Evolutionary conservation across 2,797 vertebrate species (phyloP).

Genomic region (Smutsia gigantea): DNA sequence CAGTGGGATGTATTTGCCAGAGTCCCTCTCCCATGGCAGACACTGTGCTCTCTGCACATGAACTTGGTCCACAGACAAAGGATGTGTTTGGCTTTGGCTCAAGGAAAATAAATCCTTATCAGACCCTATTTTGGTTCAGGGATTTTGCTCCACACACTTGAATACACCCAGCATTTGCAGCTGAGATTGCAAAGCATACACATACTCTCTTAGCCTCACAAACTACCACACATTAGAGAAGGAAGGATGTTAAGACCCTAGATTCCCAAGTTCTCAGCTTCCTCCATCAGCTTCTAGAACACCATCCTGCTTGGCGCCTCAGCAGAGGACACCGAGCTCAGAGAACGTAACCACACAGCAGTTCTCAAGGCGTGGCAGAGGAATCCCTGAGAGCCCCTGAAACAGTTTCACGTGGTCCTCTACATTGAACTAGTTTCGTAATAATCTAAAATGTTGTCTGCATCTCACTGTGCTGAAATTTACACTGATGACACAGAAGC

Average conservation of each 20-base stretch:
- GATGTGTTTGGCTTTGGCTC: background rate
- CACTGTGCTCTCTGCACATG: no score
- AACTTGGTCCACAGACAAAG: background rate
- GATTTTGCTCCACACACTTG: background rate
- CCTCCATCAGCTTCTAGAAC: background rate
- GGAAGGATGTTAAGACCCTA: background rate
- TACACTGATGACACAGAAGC: background rate
- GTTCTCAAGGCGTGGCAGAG: background rate
- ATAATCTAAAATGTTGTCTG: background rate
- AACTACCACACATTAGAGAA: background rate
- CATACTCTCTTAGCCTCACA: background rate
- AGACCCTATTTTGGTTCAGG: background rate
- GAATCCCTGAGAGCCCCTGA: background rate
- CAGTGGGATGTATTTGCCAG: background rate
- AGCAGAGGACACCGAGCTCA: background rate
- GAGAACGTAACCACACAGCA: background rate
- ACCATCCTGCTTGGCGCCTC: background rate
- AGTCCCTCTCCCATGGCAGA: background rate
- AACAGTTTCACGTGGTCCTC: background rate
- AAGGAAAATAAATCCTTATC: background rate
- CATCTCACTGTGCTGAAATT: background rate
- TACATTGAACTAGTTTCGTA: background rate
- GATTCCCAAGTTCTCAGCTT: background rate
- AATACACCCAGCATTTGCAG: background rate
- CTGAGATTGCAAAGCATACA: background rate